These are phyloP conservation scores for Cryptosula pallasiana DNA, from an alignment of 2,888 invertebrate species.

Conservation along the genomic window DNA sequence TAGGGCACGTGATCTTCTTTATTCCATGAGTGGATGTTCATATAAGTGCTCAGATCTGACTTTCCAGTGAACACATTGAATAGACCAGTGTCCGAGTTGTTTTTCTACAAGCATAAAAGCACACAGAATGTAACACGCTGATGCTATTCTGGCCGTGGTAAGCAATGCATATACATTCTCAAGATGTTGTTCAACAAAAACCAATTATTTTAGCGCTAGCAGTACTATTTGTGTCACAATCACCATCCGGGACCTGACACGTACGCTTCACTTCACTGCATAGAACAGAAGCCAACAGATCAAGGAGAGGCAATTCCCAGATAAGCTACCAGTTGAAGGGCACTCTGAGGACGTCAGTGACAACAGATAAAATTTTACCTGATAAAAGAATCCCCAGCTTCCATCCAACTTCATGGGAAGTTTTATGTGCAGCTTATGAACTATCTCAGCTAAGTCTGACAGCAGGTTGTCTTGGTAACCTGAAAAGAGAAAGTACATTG, in stretches of 20 bases:
- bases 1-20: conserved; percentile 26
- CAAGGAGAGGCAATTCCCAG: no score
- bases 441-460: not conserved
- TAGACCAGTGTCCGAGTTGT: conserved; percentile 71
- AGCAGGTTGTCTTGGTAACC: not conserved
- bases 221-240: no score
- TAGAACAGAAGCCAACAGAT: no score
- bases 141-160: no score
- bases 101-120: conserved; percentile 73
- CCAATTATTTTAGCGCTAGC: no score
- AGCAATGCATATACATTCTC: no score
- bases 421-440: not conserved
- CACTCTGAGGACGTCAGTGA: no score
- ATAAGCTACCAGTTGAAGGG: no score
- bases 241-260: no score
- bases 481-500: not conserved
- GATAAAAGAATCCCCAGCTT: not conserved
- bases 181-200: no score
- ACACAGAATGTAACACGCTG: no score
- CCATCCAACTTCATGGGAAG: not conserved
- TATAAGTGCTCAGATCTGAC: conserved; percentile 31
- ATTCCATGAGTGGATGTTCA: conserved; percentile 16
- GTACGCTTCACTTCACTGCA: no score
- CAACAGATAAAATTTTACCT: conserved; percentile 18
- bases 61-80: conserved; percentile 72